Percentiles rank a stretch among this genome's conserved stretches.
Conservation (phyloP, 1,140 invertebrate species). For the Palaemon carinicauda region DNA sequence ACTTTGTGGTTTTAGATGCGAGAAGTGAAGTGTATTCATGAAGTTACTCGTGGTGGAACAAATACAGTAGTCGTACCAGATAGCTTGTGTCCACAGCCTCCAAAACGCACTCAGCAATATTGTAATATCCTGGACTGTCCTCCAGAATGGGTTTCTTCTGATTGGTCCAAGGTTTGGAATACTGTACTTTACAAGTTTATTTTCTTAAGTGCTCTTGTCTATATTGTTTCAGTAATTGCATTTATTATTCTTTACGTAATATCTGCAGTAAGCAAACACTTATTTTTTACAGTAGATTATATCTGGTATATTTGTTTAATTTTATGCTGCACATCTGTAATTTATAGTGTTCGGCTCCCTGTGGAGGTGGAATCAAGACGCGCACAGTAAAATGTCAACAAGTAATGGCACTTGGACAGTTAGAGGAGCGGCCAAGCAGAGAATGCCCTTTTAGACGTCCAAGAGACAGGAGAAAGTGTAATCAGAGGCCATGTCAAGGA, state of each 20-base stretch:
- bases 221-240: too few species aligned
- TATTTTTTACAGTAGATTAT: neutral
- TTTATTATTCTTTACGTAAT: neutral
- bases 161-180: slow-evolving; percentile 78
- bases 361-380: slow-evolving; percentile 89
- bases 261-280: neutral
- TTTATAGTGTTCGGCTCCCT: slow-evolving; percentile 82
- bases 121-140: slow-evolving; percentile 93
- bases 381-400: slow-evolving; percentile 88
- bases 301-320: neutral
- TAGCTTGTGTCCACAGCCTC: slow-evolving; percentile 87
- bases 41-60: slow-evolving; percentile 82
- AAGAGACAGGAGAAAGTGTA: slow-evolving; percentile 80
- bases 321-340: neutral
- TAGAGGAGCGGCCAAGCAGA: slow-evolving; percentile 75
- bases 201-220: too few species aligned
- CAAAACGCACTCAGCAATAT: slow-evolving; percentile 83
- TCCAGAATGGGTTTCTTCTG: slow-evolving; percentile 80
- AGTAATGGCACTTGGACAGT: slow-evolving; percentile 86
- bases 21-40: slow-evolving; percentile 86
- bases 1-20: slow-evolving; percentile 62
- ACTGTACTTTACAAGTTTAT: too few species aligned
- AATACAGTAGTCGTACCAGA: slow-evolving; percentile 89
- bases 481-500: slow-evolving; percentile 66
- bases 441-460: slow-evolving; percentile 75